These are phyloP conservation scores for Syngnathus floridae DNA, from an alignment of 2,113 vertebrate genomes.

Conservation along the genomic window DNA sequence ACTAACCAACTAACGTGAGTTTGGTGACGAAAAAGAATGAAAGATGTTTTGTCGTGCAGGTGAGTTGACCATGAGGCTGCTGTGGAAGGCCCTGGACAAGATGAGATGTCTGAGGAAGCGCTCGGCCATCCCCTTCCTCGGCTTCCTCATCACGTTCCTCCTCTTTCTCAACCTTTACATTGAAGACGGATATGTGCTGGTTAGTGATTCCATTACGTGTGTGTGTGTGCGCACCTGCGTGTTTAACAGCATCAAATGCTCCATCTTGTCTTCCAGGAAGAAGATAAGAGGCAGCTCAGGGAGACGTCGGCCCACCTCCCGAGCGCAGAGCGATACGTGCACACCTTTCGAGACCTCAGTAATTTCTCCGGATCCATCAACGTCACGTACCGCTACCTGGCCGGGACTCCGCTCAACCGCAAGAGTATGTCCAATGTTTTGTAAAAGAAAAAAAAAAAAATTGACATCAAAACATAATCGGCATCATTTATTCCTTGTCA, in stretches of 20 bases:
- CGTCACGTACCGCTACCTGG: slow-evolving; percentile 92
- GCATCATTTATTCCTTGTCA: slow-evolving; percentile 37
- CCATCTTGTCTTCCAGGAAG: slow-evolving; percentile 74
- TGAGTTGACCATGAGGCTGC: slow-evolving; percentile 67
- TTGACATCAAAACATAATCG: neutral
- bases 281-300: slow-evolving; percentile 84
- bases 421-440: slow-evolving; percentile 78
- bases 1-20: too few relatives aligned
- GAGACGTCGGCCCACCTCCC: slow-evolving; percentile 83
- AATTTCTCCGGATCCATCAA: slow-evolving; percentile 95
- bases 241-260: neutral
- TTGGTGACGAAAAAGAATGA: neutral
- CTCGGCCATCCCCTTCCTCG: slow-evolving; percentile 88
- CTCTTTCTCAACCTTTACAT: slow-evolving; percentile 96
- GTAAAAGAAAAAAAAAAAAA: neutral
- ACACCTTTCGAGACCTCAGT: slow-evolving; percentile 87
- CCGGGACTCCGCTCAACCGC: slow-evolving; percentile 85
- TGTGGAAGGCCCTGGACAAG: slow-evolving; percentile 87
- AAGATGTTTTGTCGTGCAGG: neutral
- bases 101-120: slow-evolving; percentile 97
- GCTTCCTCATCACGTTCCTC: slow-evolving; percentile 87
- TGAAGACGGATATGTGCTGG: slow-evolving; percentile 93
- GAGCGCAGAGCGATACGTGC: slow-evolving; percentile 84
- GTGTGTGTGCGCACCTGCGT: neutral
- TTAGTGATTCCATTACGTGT: slow-evolving; percentile 60